Evolutionary conservation across 2,888 invertebrate genomes (phyloP).

Genomic region (Volucella zonaria): DNA sequence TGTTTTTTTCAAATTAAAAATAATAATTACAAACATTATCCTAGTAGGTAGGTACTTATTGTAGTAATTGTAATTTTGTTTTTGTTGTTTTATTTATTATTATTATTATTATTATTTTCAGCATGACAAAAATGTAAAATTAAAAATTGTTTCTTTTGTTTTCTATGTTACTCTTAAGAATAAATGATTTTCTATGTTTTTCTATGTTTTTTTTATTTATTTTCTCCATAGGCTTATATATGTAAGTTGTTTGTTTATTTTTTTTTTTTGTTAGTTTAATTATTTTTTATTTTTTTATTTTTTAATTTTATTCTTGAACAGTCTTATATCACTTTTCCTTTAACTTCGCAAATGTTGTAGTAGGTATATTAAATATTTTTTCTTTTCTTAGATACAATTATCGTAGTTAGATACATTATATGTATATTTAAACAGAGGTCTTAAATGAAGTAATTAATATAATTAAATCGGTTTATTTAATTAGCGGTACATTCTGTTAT

Average conservation of each 20-base stretch:
- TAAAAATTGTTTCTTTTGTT: constrained; percentile 51
- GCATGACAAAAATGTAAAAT: constrained; percentile 71
- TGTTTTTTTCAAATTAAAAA: constrained; percentile 65
- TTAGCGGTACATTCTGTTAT: constrained; percentile 45
- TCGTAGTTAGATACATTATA: constrained; percentile 9
- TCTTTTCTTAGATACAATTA: constrained; percentile 27
- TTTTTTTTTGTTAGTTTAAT: constrained; percentile 7
- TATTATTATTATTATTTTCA: constrained; percentile 27
- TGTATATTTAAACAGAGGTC: constrained; percentile 19
- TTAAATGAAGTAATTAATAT: constrained; percentile 57
- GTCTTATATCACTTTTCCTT: constrained; percentile 73
- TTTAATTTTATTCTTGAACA: constrained; percentile 65
- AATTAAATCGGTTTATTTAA: constrained; percentile 46
- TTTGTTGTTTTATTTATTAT: constrained; percentile 15
- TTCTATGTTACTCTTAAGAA: constrained; percentile 44
- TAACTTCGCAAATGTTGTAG: constrained; percentile 62
- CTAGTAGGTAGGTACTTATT: constrained; percentile 72
- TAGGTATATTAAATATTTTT: constrained; percentile 51
- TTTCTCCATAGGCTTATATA: too few species aligned
- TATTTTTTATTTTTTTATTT: constrained; percentile 25
- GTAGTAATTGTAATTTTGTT: constrained; percentile 61
- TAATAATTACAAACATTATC: constrained; percentile 73
- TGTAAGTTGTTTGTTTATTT: too few species aligned
- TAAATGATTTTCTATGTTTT: constrained; percentile 35
- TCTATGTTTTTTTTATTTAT: constrained; percentile 2